Evolutionary conservation across 2,797 vertebrate species (phyloP).

Genomic region (Fratercula arctica): DNA sequence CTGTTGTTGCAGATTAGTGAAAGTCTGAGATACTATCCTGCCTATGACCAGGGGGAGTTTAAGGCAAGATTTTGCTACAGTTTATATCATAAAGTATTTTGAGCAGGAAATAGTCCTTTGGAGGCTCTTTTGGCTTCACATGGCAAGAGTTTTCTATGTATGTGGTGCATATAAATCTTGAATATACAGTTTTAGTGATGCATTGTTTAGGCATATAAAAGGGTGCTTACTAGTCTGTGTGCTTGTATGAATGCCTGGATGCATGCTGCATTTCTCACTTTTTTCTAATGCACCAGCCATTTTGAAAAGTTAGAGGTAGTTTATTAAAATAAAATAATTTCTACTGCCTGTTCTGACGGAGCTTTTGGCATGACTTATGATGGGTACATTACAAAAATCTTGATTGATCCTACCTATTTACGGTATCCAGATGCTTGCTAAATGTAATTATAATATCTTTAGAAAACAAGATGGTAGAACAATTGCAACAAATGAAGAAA

Average conservation of each 20-base stretch:
- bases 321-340: not conserved
- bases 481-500: constrained; percentile 82
- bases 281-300: not conserved
- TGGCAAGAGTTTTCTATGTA: not conserved
- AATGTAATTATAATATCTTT: constrained; percentile 48
- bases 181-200: not conserved
- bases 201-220: not conserved
- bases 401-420: not conserved
- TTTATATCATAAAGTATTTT: not conserved
- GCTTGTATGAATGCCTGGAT: not conserved
- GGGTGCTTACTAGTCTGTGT: not conserved
- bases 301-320: not conserved
- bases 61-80: not conserved
- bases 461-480: constrained; percentile 82
- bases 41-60: not conserved
- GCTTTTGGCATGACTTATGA: not conserved
- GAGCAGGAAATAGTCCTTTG: not conserved
- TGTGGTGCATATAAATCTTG: not conserved
- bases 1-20: not conserved
- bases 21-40: not conserved
- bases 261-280: not conserved
- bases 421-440: constrained; percentile 26
- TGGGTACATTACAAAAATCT: not conserved
- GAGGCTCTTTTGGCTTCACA: not conserved
- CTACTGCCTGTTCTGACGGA: not conserved